A percentile compares a stretch with the other conserved stretches of the same genome.
These are phyloP conservation scores for Muraenolepis orangiensis DNA, from an alignment of 2,797 vertebrate species.

Conservation along the genomic window DNA sequence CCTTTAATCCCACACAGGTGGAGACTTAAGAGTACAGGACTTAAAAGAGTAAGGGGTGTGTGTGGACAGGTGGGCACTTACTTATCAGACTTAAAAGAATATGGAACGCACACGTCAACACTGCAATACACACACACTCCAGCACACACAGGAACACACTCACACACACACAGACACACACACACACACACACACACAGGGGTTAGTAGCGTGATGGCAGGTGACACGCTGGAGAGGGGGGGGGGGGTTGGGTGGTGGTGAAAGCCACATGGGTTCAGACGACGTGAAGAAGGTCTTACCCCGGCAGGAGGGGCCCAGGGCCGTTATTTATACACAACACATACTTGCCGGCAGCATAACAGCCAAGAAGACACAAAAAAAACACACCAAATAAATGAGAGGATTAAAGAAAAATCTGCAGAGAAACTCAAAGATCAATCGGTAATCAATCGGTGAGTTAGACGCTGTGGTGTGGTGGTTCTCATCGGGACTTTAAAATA, in stretches of 20 bases:
- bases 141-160: no score
- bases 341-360: slow-evolving; percentile 65
- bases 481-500: no score
- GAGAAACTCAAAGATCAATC: not conserved
- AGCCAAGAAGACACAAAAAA: slow-evolving; percentile 53
- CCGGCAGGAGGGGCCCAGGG: slow-evolving; percentile 52
- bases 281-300: slow-evolving; percentile 65
- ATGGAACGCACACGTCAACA: not conserved
- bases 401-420: slow-evolving; percentile 66
- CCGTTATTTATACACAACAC: slow-evolving; percentile 50
- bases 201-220: not conserved
- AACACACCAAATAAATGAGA: slow-evolving; percentile 65
- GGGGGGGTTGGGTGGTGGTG: no score
- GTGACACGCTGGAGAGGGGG: not conserved
- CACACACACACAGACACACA: not conserved
- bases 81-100: not conserved
- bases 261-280: not conserved
- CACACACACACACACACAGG: not conserved
- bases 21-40: no score
- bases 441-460: no score
- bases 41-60: no score
- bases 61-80: not conserved
- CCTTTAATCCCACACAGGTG: not conserved
- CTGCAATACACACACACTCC: not conserved
- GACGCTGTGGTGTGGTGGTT: no score